Evolutionary conservation across 2,797 vertebrate genomes (phyloP).

Genomic region (Telmatherina bonti): DNA sequence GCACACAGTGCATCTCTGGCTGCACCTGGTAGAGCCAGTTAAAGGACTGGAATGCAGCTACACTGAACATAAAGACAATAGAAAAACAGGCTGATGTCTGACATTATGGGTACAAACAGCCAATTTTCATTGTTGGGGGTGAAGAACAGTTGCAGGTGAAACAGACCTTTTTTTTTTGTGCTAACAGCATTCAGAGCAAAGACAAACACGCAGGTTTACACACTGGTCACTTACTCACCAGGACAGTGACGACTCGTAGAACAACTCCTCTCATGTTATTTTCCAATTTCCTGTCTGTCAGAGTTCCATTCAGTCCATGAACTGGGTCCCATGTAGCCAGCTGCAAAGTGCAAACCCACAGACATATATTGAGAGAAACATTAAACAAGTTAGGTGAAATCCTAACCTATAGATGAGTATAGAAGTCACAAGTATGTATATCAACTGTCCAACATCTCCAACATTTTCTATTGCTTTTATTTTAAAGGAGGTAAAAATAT

Average conservation of each 20-base stretch:
- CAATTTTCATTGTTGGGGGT: conserved; percentile 21
- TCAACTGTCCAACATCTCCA: no score
- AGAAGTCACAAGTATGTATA: neutral
- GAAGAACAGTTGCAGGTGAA: conserved; percentile 25
- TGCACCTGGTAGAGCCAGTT: conserved; percentile 15
- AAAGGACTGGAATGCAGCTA: conserved; percentile 28
- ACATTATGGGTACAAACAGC: conserved; percentile 26
- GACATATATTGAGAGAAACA: conserved; percentile 20
- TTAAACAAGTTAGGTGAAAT: no score
- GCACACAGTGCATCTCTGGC: conserved; percentile 9
- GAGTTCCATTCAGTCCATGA: conserved; percentile 94
- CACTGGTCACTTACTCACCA: conserved; percentile 85
- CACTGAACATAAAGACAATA: conserved; percentile 24
- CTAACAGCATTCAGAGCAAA: conserved; percentile 7
- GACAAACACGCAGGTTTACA: neutral
- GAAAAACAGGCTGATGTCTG: conserved; percentile 29
- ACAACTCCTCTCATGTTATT: conserved; percentile 99
- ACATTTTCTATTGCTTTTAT: neutral
- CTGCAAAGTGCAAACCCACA: conserved; percentile 78
- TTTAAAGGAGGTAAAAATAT: neutral
- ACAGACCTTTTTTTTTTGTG: conserved; percentile 1
- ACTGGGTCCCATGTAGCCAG: conserved; percentile 97
- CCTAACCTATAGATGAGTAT: no score
- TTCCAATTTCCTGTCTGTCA: conserved; percentile 96
- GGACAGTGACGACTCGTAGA: conserved; percentile 93